Conservation (phyloP, 1,140 invertebrate species). For the Pseudomyrmex sp. region DNA sequence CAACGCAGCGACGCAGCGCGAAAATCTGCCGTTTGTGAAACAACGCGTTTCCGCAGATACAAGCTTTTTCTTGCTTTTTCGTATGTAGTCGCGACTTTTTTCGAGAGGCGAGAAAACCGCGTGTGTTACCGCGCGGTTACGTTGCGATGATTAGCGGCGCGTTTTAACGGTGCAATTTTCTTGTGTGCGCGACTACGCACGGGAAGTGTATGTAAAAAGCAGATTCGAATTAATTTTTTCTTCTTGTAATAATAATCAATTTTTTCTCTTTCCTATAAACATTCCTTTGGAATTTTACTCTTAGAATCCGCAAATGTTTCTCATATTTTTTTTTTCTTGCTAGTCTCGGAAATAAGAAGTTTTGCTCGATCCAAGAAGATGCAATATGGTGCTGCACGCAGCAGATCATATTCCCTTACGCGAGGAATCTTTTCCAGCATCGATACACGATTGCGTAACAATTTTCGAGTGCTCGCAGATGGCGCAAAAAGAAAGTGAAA, state of each 20-base stretch:
- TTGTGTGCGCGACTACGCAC: slow-evolving; percentile 1
- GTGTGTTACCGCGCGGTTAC: slow-evolving; percentile 15
- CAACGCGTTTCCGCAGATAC: slow-evolving; percentile 11
- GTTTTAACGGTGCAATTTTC: slow-evolving; percentile 29
- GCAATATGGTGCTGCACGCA: neutral
- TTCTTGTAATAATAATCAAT: neutral
- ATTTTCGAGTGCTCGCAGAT: slow-evolving; percentile 7
- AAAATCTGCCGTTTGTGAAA: slow-evolving; percentile 31
- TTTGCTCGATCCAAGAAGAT: neutral
- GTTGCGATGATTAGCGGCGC: slow-evolving; percentile 39
- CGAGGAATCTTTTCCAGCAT: neutral
- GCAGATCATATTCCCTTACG: neutral
- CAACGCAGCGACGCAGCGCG: neutral
- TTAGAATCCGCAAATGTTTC: neutral
- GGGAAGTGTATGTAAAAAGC: neutral
- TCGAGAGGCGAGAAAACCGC: slow-evolving; percentile 17
- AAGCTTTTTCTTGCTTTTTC: slow-evolving; percentile 27
- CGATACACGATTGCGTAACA: neutral
- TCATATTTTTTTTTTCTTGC: neutral
- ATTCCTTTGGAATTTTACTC: neutral
- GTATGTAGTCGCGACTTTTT: slow-evolving; percentile 21
- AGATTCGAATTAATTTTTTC: neutral
- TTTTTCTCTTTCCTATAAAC: neutral
- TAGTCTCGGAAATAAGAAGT: neutral
- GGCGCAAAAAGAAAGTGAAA: neutral